phyloP scores from a whole-genome alignment of 2,797 vertebrate species.

The Halcyon smyrnensis region DNA sequence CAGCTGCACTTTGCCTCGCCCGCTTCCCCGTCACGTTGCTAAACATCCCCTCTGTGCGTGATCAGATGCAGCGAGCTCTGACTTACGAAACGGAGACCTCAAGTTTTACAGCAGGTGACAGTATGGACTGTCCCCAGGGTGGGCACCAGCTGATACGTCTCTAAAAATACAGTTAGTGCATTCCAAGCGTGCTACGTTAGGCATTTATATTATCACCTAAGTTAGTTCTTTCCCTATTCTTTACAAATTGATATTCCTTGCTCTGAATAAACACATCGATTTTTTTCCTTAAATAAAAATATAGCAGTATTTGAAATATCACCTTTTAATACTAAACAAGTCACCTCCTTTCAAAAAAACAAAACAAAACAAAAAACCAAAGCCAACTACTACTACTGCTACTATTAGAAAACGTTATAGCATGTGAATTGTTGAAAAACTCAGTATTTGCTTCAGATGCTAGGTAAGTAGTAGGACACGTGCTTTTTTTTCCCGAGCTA shows the following conservation, averaged over 20 bases:
- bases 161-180: background rate
- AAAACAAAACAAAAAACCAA: background rate
- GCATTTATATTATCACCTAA: background rate
- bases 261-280: background rate
- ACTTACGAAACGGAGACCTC: background rate
- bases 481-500: background rate
- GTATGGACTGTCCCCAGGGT: background rate
- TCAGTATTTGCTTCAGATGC: background rate
- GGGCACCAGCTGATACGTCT: background rate
- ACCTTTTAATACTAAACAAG: background rate
- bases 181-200: background rate
- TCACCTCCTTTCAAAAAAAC: background rate
- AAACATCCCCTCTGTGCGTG: background rate
- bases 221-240: background rate
- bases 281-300: background rate
- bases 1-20: rapidly evolving
- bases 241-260: background rate
- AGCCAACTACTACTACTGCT: background rate
- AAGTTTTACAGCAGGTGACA: background rate
- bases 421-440: background rate
- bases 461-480: background rate
- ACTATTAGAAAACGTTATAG: background rate
- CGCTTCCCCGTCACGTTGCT: background rate
- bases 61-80: background rate
- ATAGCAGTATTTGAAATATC: background rate